A percentile compares a stretch with the other conserved stretches of the same genome.
Evolutionary conservation across 2,113 vertebrate genomes (phyloP).

Genomic region (Anhinga rufa): DNA sequence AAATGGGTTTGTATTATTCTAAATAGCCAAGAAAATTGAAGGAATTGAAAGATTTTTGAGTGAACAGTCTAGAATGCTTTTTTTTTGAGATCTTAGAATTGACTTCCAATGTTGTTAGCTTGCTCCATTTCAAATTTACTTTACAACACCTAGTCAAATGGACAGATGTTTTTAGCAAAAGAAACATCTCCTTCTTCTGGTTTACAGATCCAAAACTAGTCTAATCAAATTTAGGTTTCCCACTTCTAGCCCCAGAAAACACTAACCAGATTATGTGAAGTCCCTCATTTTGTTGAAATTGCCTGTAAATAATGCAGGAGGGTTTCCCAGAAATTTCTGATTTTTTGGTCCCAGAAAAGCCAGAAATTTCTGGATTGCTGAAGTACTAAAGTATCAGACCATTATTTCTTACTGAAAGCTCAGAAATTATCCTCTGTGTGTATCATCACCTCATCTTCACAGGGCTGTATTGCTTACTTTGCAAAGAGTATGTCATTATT

Average conservation of each 20-base stretch:
- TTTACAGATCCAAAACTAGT: neutral
- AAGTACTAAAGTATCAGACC: neutral
- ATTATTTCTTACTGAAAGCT: neutral
- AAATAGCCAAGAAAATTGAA: neutral
- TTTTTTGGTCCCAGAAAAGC: neutral
- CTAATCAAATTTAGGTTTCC: neutral
- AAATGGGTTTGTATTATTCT: neutral
- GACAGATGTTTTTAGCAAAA: neutral
- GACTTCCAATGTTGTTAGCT: neutral
- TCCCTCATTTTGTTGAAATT: neutral
- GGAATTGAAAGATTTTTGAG: neutral
- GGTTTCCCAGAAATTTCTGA: neutral
- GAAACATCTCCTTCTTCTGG: neutral
- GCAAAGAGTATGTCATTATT: neutral
- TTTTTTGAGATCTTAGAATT: neutral
- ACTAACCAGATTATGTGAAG: neutral
- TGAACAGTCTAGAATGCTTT: neutral
- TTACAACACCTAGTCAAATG: neutral
- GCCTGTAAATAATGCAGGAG: neutral
- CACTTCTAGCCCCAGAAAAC: neutral
- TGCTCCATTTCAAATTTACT: neutral
- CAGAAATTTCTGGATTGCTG: neutral
- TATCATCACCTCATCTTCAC: neutral
- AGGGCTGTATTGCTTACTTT: neutral
- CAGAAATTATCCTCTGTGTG: neutral